Evolutionary conservation across 2,888 invertebrate genomes (phyloP), one percentile per base, ranked within the genome.

Genomic region (Pseudococcus viburni): DNA sequence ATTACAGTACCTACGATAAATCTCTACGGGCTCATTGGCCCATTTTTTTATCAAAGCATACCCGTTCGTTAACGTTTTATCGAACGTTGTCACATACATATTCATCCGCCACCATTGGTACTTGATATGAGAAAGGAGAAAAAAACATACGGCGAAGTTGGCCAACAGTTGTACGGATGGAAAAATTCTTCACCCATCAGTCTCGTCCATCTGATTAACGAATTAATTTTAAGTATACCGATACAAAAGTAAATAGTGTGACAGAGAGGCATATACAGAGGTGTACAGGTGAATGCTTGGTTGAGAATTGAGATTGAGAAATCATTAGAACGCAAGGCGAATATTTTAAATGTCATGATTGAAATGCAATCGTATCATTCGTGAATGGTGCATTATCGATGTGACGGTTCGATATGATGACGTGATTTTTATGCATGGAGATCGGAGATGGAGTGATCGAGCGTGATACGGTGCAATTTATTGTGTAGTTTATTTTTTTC

Each of bases 51-150:
- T 19, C 19, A 59, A 59, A 59, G 59, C 19, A 19, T 59, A 19
- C 59, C 0, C 19, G 59, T 59, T 55, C 33, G 73, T 19, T 33
- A 22, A 73, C 6, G 33, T 73, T 73, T 73, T 42, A 80, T 80
- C 80, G 80, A 80, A 9, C 15, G 39, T 80, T 55, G 55, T 55
- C 55, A 55, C 55, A 55, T 55, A 17, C 55, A 55, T 39, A 33
- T 42, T 33, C 39, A 80, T 42, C 26, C 26, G 26, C 26, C 73
- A 73, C 26, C 73, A 73, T 11, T n/a, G 17, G 15, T 15, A 55
- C 55, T 17, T 55, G 17, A 17, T 55, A 55, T 55, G 55, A 17
- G 26, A 39, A 39, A 42, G 33, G 42, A 33, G 17, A 39, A 80
- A 39, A 22, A 80, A 80, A 9, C 9, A 39, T 46, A 46, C 46